Evolutionary conservation across 1,140 invertebrate genomes (phyloP), one percentile per base, ranked within the genome.

Genomic region (Leptinotarsa texana): DNA sequence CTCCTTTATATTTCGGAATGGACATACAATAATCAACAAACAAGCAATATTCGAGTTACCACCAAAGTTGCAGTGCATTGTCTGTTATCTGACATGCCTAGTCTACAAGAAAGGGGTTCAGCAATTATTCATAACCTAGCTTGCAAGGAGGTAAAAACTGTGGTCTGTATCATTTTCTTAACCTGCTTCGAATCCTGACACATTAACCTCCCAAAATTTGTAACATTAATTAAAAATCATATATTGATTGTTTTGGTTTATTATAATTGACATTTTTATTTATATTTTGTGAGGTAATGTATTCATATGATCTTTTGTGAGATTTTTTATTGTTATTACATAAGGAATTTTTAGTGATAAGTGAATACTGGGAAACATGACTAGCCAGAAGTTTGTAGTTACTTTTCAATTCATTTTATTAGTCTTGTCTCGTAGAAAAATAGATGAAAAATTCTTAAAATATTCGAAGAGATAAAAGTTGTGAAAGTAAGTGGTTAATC

Each of bases 111-210:
- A 63, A 87, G 91, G 76, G 96, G 96, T 65, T 90, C 93, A 4
- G 94, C 95, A 74, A 92, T 98, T 69, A 92, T 97, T 74, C 93
- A 96, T 86, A 98, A 98, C 85, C 88, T 97, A 73, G 94, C 94
- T 79, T 93, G 93, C 89, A 97, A 97, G 92, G 96, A 98, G 92
- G 95, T 95, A 90, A 96, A 96, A 92, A 95, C 94, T 87, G 95
- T 96, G 93, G 95, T 96, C 92, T 90, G 94, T 93, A 93, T 93
- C 89, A 70, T 57, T 70, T 21, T 70, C 27, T 57, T 57, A 57
- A 57, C 51, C 51, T 15, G 51, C 51, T 57, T 18, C n/a, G 0
- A 57, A 57, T 2, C 15, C 15, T 17, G 15, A 17, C 51, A 57
- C 51, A 57, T 57, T 57, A 57, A 57, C 17, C 51, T 57, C 51